Evolutionary conservation across 2,113 vertebrate genomes (phyloP).

Genomic region (Salminus brasiliensis): DNA sequence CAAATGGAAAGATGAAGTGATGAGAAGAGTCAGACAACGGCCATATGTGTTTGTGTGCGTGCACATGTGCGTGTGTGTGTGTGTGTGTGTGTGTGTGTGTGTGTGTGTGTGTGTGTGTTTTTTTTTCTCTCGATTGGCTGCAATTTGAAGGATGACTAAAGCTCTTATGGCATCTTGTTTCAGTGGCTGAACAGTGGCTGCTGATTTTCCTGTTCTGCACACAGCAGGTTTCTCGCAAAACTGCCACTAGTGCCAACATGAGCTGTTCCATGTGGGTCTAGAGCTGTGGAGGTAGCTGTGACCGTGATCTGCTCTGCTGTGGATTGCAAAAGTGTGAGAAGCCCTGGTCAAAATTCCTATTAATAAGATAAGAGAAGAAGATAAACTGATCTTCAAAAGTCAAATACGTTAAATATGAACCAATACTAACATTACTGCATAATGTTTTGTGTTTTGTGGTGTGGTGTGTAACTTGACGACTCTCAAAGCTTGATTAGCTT

Average conservation of each 20-base stretch:
- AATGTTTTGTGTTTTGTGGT: too few species aligned
- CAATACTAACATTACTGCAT: too few species aligned
- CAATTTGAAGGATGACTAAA: conserved; percentile 46
- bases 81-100: background rate
- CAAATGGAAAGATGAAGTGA: conserved; percentile 74
- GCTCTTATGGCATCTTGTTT: conserved; percentile 28
- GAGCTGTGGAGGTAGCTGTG: conserved; percentile 61
- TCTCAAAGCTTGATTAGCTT: too few species aligned
- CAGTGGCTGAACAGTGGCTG: conserved; percentile 16
- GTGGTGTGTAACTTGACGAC: too few species aligned
- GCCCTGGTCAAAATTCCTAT: too few species aligned
- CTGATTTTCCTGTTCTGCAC: conserved; percentile 8
- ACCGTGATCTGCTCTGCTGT: too few species aligned
- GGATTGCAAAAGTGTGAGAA: too few species aligned
- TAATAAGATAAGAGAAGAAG: too few species aligned
- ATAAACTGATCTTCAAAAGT: too few species aligned
- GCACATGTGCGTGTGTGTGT: background rate
- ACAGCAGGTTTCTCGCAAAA: conserved; percentile 9
- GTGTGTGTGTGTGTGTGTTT: background rate
- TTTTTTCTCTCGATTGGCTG: conserved; percentile 24
- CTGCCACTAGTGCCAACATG: conserved; percentile 54
- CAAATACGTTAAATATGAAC: too few species aligned
- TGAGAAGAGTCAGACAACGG: conserved; percentile 65
- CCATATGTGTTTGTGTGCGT: conserved; percentile 18
- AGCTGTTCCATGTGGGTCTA: conserved; percentile 68